Base-by-base conservation (phyloP, 1,140 invertebrate species). In the Fopius arisanus region DNA sequence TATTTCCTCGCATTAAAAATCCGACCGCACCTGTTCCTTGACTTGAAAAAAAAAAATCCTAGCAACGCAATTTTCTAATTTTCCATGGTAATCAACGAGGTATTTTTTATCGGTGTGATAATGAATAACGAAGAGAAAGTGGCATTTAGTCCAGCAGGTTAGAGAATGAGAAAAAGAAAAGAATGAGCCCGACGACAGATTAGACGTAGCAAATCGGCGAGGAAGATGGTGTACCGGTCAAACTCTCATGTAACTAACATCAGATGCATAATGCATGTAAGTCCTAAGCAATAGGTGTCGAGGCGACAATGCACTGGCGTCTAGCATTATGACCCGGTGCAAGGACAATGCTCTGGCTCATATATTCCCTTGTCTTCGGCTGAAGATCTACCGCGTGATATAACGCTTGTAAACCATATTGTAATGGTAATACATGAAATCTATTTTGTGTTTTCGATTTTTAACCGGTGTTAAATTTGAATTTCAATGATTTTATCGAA, bases 251-350 rank as follows among this genome's bases (percentile, higher is more conserved):
- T 78, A 82, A 80, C 82, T 80, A 83, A 83, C 81, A 83, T 83
- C 79, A 83, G 81, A 83, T 83, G 82, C 77, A 82, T 83, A 80
- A 83, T 83, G 77, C 82, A 83, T 83, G 78, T 69, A 76, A 78
- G 62, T 48, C 41, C 51, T 29, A 72, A 23, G 26, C 62, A 21
- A 40, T 29, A 70, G 73, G 67, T 74, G 73, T 70, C 66, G 59
- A 29, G 12, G 37, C 26, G 70, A 72, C 70, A 72, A 72, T 72
- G 70, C 63, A 28, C 70, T 14, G 16, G 21, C 12, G 12, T 37
- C 63, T 48, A 16, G 43, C 43, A n/a, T 48, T 48, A 48, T 48
- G 43, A 48, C 43, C 43, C 43, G 43, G 43, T 48, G 43, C 43
- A 48, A 48, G 43, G 43, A 48, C 43, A 48, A 48, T 48, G 16